A percentile compares a stretch with the other conserved stretches of the same genome.
phyloP scores from a whole-genome alignment of 2,888 invertebrate species.

The Tanytarsus gracilentus region DNA sequence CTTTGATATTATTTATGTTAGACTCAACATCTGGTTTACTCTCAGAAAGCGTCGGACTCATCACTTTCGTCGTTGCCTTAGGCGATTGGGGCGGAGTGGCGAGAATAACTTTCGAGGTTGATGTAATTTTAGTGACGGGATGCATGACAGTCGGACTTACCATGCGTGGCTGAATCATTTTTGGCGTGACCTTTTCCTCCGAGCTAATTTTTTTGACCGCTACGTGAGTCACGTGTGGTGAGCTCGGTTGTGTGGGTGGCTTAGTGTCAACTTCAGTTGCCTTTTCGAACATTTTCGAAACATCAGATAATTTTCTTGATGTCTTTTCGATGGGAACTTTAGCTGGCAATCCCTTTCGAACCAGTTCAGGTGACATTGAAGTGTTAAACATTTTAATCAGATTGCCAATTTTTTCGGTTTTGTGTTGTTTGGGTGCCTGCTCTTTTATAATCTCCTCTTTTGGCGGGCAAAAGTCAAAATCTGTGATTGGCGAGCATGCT shows the following conservation, averaged over 20 bases:
- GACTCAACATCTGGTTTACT: conserved; percentile 16
- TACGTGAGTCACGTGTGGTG: background rate
- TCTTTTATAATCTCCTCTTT: conserved; percentile 3
- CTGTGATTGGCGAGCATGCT: conserved; percentile 23
- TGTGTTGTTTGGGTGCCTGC: conserved; percentile 24
- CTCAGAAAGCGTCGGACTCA: background rate
- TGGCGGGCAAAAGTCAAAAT: background rate
- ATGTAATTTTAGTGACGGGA: too few relatives aligned
- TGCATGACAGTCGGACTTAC: too few relatives aligned
- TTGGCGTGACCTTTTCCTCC: too few relatives aligned
- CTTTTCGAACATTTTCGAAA: conserved; percentile 18
- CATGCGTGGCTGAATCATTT: too few relatives aligned
- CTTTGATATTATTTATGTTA: conserved; percentile 27
- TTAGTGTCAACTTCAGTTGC: conserved; percentile 17
- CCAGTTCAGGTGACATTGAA: conserved; percentile 13
- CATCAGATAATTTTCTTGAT: conserved; percentile 23
- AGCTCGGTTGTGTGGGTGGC: background rate
- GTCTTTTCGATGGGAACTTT: conserved; percentile 12
- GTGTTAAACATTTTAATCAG: conserved; percentile 28
- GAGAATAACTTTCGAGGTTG: background rate
- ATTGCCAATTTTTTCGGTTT: conserved; percentile 28
- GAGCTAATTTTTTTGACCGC: background rate
- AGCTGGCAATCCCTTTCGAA: background rate
- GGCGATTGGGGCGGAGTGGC: too few relatives aligned
- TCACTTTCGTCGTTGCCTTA: background rate